These are phyloP conservation scores for Neuroterus valhalla DNA, from an alignment of 1,140 invertebrate genomes.

Conservation along the genomic window DNA sequence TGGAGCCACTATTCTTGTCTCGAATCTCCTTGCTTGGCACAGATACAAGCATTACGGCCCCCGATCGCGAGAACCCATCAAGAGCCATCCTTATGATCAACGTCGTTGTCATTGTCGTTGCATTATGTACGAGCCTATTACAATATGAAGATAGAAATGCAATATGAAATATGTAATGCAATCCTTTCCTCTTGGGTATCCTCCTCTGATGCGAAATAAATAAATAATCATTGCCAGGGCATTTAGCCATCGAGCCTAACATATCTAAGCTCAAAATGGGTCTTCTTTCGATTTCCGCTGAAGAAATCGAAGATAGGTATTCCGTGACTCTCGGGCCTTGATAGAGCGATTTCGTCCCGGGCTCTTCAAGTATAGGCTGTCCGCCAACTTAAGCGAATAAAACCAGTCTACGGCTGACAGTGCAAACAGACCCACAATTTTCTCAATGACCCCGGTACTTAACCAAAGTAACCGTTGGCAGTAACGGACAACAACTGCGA, in stretches of 20 bases:
- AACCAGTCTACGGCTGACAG: slow-evolving; percentile 71
- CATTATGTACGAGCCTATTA: slow-evolving; percentile 41
- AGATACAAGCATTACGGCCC: slow-evolving; percentile 35
- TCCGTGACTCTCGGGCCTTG: slow-evolving; percentile 43
- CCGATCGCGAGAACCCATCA: slow-evolving; percentile 45
- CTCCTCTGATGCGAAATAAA: not conserved
- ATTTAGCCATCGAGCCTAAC: not conserved
- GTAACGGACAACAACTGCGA: slow-evolving; percentile 46
- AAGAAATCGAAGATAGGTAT: slow-evolving; percentile 30
- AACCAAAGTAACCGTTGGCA: slow-evolving; percentile 66
- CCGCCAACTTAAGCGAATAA: slow-evolving; percentile 66
- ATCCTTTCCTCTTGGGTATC: slow-evolving; percentile 34
- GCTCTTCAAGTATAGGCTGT: slow-evolving; percentile 71
- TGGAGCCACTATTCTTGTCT: slow-evolving; percentile 40
- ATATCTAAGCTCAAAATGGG: not conserved
- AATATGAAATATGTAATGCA: slow-evolving; percentile 30
- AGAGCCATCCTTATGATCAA: slow-evolving; percentile 52
- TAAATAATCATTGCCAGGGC: slow-evolving; percentile 4
- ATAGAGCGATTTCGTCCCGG: slow-evolving; percentile 69
- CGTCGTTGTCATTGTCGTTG: slow-evolving; percentile 44
- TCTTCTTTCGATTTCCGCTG: not conserved
- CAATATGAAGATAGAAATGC: slow-evolving; percentile 44
- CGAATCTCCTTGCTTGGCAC: slow-evolving; percentile 26
- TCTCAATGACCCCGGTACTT: slow-evolving; percentile 72
- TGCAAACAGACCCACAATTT: slow-evolving; percentile 73